These are phyloP conservation scores for Myocastor coypus DNA, from an alignment of 2,113 vertebrate species.

Conservation along the genomic window DNA sequence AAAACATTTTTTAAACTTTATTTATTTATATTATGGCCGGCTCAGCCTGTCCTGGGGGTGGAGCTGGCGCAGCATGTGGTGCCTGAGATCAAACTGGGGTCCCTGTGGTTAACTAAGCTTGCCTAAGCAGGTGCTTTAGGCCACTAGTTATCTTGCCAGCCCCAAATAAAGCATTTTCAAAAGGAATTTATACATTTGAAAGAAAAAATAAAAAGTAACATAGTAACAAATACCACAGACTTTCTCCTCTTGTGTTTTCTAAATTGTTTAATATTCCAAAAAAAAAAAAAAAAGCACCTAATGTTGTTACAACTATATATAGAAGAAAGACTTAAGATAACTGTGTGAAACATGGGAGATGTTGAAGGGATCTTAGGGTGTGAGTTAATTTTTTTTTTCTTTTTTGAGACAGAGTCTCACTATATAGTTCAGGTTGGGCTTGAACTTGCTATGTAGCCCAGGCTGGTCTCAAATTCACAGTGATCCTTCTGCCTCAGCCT, in stretches of 20 bases:
- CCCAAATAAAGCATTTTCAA: background rate
- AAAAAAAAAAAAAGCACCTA: background rate
- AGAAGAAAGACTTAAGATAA: slow-evolving; percentile 11
- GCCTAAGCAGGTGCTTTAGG: too few species aligned
- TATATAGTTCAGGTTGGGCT: too few species aligned
- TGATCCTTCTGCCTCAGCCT: background rate
- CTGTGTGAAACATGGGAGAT: background rate
- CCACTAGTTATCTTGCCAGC: too few species aligned
- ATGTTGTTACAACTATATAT: background rate
- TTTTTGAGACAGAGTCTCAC: background rate
- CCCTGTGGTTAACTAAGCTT: too few species aligned
- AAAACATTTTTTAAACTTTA: background rate
- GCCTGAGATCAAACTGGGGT: too few species aligned
- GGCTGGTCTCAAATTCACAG: background rate
- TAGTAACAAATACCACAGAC: background rate
- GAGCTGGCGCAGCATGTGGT: too few species aligned
- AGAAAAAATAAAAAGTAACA: background rate
- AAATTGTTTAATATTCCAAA: background rate
- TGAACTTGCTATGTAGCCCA: background rate
- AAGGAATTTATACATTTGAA: background rate
- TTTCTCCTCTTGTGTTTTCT: background rate
- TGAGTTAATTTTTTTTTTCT: background rate
- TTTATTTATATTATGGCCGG: too few species aligned
- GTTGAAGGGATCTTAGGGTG: background rate
- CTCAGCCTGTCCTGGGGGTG: too few species aligned